Evolutionary conservation across 1,140 invertebrate genomes (phyloP).

Genomic region (Anadara kagoshimensis): DNA sequence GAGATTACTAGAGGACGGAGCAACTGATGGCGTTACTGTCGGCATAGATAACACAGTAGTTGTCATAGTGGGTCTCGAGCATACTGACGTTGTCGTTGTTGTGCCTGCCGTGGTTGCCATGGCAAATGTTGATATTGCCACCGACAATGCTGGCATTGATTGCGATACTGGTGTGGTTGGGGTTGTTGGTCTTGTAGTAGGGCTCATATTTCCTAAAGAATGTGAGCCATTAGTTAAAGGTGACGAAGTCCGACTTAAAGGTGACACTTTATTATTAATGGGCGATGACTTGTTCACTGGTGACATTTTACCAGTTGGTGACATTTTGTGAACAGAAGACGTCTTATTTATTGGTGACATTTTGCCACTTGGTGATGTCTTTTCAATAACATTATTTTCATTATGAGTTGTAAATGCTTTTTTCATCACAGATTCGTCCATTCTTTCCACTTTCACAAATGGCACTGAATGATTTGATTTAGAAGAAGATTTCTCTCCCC

Average conservation of each 20-base stretch:
- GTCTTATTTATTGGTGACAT: background rate
- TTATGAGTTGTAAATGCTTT: background rate
- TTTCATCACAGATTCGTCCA: constrained; percentile 56
- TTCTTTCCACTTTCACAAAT: constrained; percentile 72
- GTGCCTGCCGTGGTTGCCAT: constrained; percentile 28
- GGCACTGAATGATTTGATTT: constrained; percentile 62
- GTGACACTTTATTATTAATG: constrained; percentile 17
- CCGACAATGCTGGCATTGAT: constrained; percentile 24
- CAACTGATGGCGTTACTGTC: constrained; percentile 3
- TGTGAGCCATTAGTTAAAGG: constrained; percentile 11
- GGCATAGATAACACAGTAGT: constrained; percentile 2
- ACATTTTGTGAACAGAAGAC: constrained; percentile 22
- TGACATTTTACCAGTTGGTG: constrained; percentile 2
- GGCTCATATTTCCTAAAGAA: constrained; percentile 1
- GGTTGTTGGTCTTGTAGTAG: constrained; percentile 16
- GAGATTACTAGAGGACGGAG: background rate
- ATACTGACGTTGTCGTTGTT: constrained; percentile 22
- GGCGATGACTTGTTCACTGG: background rate
- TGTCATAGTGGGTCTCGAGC: constrained; percentile 24
- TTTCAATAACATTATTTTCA: too few relatives aligned
- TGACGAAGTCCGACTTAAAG: background rate
- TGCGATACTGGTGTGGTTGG: constrained; percentile 25
- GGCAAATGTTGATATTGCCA: constrained; percentile 36
- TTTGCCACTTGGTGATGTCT: background rate
- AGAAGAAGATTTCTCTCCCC: constrained; percentile 24